Evolutionary conservation across 1,140 invertebrate genomes (phyloP).

Genomic region (Diorhabda sublineata): DNA sequence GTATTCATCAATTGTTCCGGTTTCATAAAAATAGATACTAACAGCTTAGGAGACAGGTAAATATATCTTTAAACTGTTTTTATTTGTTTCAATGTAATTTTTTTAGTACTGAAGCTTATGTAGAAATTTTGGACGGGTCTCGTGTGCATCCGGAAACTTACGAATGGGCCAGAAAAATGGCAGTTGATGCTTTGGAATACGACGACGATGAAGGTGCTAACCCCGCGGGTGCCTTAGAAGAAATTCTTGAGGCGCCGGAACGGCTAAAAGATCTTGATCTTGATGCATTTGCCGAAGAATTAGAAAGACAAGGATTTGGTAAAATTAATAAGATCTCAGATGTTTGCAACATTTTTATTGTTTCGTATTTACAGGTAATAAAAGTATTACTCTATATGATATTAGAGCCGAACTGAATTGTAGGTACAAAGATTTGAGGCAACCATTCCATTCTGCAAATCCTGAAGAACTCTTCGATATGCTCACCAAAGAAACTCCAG

Average conservation of each 20-base stretch:
- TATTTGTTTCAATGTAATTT: neutral
- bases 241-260: conserved; percentile 94
- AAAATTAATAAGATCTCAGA: conserved; percentile 3
- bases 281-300: conserved; percentile 96
- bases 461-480: conserved; percentile 90
- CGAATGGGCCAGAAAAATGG: conserved; percentile 99
- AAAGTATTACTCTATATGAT: conserved; percentile 95
- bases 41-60: conserved; percentile 79
- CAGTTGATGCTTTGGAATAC: conserved; percentile 97
- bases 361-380: conserved; percentile 80
- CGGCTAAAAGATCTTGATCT: conserved; percentile 94
- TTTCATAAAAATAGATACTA: conserved; percentile 96
- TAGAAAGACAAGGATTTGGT: conserved; percentile 76
- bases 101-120: conserved; percentile 81
- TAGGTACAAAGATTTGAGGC: conserved; percentile 91
- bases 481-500: conserved; percentile 93
- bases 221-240: conserved; percentile 93
- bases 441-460: conserved; percentile 72
- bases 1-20: conserved; percentile 99
- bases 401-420: conserved; percentile 94
- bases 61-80: neutral
- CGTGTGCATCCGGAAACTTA: conserved; percentile 98
- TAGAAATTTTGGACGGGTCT: conserved; percentile 96
- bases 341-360: neutral
- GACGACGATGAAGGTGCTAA: conserved; percentile 95